Base-by-base conservation (phyloP, 2,113 vertebrate species). In the Ondatra zibethicus region DNA sequence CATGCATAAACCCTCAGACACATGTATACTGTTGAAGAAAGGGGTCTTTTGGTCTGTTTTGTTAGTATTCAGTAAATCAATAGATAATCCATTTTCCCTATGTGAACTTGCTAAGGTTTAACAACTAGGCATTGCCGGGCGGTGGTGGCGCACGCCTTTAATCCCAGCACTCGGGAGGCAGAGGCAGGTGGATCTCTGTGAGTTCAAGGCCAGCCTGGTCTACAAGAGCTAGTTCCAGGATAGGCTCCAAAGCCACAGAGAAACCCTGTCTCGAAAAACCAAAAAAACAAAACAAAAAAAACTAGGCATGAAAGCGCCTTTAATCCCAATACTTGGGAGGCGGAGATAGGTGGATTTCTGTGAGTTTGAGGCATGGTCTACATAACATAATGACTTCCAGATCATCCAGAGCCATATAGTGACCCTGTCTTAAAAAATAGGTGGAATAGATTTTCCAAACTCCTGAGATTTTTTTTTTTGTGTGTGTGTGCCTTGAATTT, bases 31-130 rank as follows among this genome's bases (percentile, higher is more conserved):
- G 21, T 13, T 25, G 11, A 55, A 45, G 12, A 65, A 87, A 50
- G 11, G 25, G 11, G 11, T 42, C 29, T 27, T 95, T 91, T 89
- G 70, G 42, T 36, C n/a, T 89, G 36, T 94, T 90, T 96, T 92
- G 21, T 63, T 52, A 85, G n/a, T 36, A 89, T 86, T 47, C 11
- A 66, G 17, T 65, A 42, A 91, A 89, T 47, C 14, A 77, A 39
- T 65, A 92, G 78, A 72, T 81, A 55, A 39, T 29, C 39, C 39
- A 87, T 90, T 89, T 95, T 96, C 47, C 52, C 14, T 84, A 33
- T 82, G 45, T 92, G 90, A 82, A 36, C 1, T 17, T 42, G 45
- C 76, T 55, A 86, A 89, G 73, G 36, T 63, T 73, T 42, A 92
- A 36, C 33, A 82, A n/a, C 5, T 82, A 23, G 21, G 14, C 36